These are phyloP conservation scores for Thryonomys swinderianus DNA, from an alignment of 2,113 vertebrate species.

Conservation along the genomic window DNA sequence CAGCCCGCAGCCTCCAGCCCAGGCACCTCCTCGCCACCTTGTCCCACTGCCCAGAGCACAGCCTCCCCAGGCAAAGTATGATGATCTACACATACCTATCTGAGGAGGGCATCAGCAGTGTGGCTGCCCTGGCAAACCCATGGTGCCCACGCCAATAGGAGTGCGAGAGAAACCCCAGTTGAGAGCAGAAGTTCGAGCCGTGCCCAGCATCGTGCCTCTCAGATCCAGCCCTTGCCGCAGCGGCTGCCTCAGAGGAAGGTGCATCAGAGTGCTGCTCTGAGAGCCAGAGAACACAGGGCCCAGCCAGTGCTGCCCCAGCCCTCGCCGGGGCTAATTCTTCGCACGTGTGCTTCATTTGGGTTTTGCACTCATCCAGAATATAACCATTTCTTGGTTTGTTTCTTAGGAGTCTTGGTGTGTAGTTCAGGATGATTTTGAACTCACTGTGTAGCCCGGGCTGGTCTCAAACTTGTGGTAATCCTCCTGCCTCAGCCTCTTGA, in stretches of 20 bases:
- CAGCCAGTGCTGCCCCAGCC: neutral
- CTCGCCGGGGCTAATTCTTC: neutral
- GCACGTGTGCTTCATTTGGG: neutral
- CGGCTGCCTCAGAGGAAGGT: neutral
- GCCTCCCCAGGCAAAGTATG: neutral
- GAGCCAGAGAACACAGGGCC: too few relatives aligned
- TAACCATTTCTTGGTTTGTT: neutral
- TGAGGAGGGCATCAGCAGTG: too few relatives aligned
- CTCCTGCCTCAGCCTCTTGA: too few relatives aligned
- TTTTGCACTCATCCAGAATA: neutral
- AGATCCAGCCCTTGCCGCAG: rapidly evolving
- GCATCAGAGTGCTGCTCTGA: neutral
- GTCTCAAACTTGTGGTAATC: too few relatives aligned
- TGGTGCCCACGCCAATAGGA: too few relatives aligned
- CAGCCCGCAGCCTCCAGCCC: neutral
- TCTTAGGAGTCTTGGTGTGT: neutral
- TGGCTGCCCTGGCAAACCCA: too few relatives aligned
- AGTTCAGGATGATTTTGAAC: neutral
- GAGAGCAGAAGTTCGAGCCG: too few relatives aligned
- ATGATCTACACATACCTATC: neutral
- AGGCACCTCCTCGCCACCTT: neutral
- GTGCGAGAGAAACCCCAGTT: neutral
- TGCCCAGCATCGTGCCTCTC: too few relatives aligned
- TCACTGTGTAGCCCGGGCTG: neutral
- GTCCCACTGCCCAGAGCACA: rapidly evolving